Conservation (phyloP, 2,888 invertebrate genomes). For the Dicycla oo region DNA sequence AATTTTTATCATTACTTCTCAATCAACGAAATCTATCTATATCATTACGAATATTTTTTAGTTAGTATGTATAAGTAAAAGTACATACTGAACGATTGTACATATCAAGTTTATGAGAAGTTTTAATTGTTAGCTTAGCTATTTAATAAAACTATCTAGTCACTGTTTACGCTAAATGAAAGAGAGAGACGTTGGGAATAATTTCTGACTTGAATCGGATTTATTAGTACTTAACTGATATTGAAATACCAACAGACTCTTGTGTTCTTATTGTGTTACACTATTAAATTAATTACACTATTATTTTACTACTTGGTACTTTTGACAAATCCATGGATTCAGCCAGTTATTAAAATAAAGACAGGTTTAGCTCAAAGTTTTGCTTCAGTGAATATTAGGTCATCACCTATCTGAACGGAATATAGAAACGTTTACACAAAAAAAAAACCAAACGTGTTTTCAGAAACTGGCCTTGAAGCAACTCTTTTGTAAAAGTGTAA, state of each 20-base stretch:
- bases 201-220: slow-evolving; percentile 29
- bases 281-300: too few relatives aligned
- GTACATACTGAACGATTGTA: slow-evolving; percentile 70
- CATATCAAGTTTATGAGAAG: slow-evolving; percentile 76
- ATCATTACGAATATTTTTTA: slow-evolving; percentile 59
- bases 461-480: slow-evolving; percentile 24
- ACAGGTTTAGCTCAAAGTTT: background rate
- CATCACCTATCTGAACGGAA: slow-evolving; percentile 2
- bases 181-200: slow-evolving; percentile 54
- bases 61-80: slow-evolving; percentile 53
- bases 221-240: slow-evolving; percentile 22
- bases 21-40: slow-evolving; percentile 71
- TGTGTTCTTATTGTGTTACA: slow-evolving; percentile 19
- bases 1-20: slow-evolving; percentile 64
- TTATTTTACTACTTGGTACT: too few relatives aligned
- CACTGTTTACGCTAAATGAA: slow-evolving; percentile 69
- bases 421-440: slow-evolving; percentile 9
- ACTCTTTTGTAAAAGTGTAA: slow-evolving; percentile 49
- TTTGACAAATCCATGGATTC: background rate
- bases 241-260: slow-evolving; percentile 8
- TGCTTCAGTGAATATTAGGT: background rate
- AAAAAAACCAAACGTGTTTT: slow-evolving; percentile 5
- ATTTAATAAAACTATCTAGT: slow-evolving; percentile 75
- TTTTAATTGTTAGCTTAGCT: slow-evolving; percentile 65
- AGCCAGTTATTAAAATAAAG: background rate